Percentiles rank a stretch among this genome's conserved stretches.
phyloP scores from a whole-genome alignment of 1,140 invertebrate species.

The Lepidurus arcticus region DNA sequence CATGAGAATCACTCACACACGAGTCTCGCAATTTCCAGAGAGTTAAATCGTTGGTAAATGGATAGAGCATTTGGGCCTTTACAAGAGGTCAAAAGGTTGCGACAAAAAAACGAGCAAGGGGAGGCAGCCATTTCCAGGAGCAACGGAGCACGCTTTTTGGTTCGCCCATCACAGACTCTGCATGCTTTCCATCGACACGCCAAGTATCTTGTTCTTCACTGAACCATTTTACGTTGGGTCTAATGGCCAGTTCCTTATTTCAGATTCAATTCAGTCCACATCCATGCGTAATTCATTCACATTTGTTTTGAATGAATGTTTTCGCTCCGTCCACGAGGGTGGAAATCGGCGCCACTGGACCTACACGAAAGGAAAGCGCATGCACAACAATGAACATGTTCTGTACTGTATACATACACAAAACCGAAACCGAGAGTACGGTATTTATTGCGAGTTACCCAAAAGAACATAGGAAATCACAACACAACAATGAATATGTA shows the following conservation, averaged over 20 bases:
- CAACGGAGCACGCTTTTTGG: not conserved
- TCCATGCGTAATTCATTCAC: not conserved
- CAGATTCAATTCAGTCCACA: not conserved
- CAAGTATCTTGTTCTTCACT: not conserved
- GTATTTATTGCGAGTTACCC: too few relatives aligned
- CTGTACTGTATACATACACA: too few relatives aligned
- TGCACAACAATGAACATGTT: too few relatives aligned
- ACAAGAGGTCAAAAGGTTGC: conserved; percentile 17
- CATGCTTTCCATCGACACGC: conserved; percentile 1
- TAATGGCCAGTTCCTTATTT: not conserved
- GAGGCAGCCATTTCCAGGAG: not conserved
- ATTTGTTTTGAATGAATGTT: not conserved
- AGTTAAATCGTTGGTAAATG: conserved; percentile 11
- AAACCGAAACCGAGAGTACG: too few relatives aligned
- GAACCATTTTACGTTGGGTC: not conserved
- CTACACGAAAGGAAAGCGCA: too few relatives aligned
- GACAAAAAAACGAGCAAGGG: not conserved
- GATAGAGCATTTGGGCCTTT: not conserved
- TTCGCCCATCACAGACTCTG: not conserved
- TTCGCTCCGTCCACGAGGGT: too few relatives aligned
- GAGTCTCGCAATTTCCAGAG: not conserved
- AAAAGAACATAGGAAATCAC: too few relatives aligned
- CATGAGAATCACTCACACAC: not conserved
- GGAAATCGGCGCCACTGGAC: too few relatives aligned
- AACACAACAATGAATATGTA: too few relatives aligned